Percentiles rank a stretch among this genome's conserved stretches.
These are phyloP conservation scores for Boulengeromyrus knoepffleri DNA, from an alignment of 2,113 vertebrate genomes.

Conservation along the genomic window DNA sequence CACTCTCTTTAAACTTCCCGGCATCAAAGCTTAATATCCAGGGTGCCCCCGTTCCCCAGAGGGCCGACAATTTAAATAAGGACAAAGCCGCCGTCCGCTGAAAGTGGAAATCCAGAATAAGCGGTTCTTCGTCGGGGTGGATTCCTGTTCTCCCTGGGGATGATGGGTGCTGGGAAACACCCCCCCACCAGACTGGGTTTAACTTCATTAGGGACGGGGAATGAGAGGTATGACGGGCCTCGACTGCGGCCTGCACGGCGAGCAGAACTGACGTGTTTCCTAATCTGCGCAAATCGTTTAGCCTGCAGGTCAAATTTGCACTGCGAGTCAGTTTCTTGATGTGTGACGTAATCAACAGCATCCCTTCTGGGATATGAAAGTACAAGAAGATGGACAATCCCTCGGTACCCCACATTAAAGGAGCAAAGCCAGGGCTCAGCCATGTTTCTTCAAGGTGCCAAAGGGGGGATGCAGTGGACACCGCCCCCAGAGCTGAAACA, in stretches of 20 bases:
- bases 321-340: background rate
- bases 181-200: background rate
- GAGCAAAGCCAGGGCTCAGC: background rate
- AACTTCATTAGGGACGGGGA: background rate
- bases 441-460: background rate
- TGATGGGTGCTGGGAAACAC: background rate
- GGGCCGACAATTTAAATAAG: background rate
- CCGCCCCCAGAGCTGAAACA: background rate
- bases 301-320: background rate
- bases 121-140: background rate
- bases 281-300: background rate
- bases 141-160: background rate
- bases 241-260: background rate
- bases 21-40: background rate
- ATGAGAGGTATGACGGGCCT: background rate
- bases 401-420: background rate
- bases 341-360: background rate
- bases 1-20: background rate
- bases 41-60: background rate
- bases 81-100: background rate
- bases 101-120: background rate
- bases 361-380: background rate
- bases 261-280: background rate
- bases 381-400: background rate
- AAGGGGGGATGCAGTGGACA: background rate